Evolutionary conservation across 2,888 invertebrate genomes (phyloP).

Genomic region (Apotomis turbidana): DNA sequence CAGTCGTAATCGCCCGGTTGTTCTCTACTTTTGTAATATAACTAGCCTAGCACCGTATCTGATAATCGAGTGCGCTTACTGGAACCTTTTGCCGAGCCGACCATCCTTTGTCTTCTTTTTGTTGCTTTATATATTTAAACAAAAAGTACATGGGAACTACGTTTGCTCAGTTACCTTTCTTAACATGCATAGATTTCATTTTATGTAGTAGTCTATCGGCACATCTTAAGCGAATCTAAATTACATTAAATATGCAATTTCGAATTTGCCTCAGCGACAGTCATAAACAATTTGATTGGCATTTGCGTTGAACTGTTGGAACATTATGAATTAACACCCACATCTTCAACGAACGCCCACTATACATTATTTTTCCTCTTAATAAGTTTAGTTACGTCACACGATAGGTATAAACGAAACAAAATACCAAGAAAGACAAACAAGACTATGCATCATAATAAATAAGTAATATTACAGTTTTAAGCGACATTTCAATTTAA

Average conservation of each 20-base stretch:
- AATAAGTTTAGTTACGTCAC: neutral
- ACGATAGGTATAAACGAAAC: neutral
- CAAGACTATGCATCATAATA: neutral
- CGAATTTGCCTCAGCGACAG: slow-evolving; percentile 51
- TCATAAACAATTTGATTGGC: slow-evolving; percentile 61
- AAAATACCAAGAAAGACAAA: neutral
- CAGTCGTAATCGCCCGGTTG: slow-evolving; percentile 61
- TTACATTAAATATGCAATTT: neutral
- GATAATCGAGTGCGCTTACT: slow-evolving; percentile 44
- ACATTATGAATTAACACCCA: slow-evolving; percentile 59
- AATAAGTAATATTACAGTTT: slow-evolving; percentile 14
- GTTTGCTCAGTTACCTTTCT: slow-evolving; percentile 31
- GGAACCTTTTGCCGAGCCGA: slow-evolving; percentile 31
- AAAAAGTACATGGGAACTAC: slow-evolving; percentile 41
- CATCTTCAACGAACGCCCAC: slow-evolving; percentile 49
- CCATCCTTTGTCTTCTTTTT: slow-evolving; percentile 26
- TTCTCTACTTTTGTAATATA: slow-evolving; percentile 61
- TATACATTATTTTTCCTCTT: slow-evolving; percentile 50
- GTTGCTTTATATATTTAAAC: slow-evolving; percentile 22
- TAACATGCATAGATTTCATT: slow-evolving; percentile 17
- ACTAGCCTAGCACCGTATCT: slow-evolving; percentile 46
- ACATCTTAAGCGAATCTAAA: neutral
- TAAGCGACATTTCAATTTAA: slow-evolving; percentile 34
- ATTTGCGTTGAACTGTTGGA: slow-evolving; percentile 52
- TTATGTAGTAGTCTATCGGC: neutral